Conservation (phyloP, 1,140 invertebrate genomes). For the Drosophila trapezifrons region DNA sequence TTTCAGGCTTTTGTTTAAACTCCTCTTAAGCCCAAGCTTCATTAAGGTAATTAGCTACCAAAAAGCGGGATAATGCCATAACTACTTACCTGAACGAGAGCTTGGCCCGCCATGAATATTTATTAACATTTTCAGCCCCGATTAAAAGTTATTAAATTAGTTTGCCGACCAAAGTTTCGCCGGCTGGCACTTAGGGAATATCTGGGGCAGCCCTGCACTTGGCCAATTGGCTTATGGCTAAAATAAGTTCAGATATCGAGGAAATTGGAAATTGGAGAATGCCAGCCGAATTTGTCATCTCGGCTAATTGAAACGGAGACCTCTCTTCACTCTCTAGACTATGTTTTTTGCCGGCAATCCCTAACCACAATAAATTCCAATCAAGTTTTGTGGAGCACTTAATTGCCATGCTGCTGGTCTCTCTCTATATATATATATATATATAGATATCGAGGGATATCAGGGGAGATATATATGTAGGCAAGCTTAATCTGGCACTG, state of each 20-base stretch:
- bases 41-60: background rate
- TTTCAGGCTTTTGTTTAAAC: no score
- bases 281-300: conserved; percentile 16
- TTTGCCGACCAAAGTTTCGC: conserved; percentile 7
- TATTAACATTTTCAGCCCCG: conserved; percentile 21
- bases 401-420: conserved; percentile 57
- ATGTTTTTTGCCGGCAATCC: conserved; percentile 2
- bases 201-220: background rate
- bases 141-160: conserved; percentile 41
- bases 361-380: conserved; percentile 69
- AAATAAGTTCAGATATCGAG: background rate
- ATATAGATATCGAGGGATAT: conserved; percentile 3
- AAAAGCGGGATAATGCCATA: background rate
- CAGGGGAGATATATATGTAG: background rate
- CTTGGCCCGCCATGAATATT: conserved; percentile 14
- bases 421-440: no score
- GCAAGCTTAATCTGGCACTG: conserved; percentile 41
- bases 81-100: conserved; percentile 18
- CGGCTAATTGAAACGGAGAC: conserved; percentile 50
- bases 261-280: conserved; percentile 1
- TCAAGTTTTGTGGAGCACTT: conserved; percentile 69
- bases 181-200: background rate
- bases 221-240: no score
- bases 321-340: conserved; percentile 19
- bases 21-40: background rate